Evolutionary conservation across 2,797 vertebrate genomes (phyloP), one percentile per base, ranked within the genome.

Genomic region (Champsocephalus esox): DNA sequence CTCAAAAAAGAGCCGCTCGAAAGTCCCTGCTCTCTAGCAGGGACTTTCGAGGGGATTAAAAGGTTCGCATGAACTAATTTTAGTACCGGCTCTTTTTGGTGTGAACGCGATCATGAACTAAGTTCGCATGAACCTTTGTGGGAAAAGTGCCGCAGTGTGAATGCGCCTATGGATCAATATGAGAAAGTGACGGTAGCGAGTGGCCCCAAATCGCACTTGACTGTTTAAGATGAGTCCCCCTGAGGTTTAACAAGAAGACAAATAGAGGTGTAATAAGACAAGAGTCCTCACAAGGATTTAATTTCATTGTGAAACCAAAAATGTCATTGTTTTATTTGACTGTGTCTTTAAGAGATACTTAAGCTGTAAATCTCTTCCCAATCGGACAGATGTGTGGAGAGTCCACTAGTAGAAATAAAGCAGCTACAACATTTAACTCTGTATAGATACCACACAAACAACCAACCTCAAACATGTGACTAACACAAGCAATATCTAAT

Each of bases 401-500:
- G 21, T 66, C 34, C 50, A 56, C 13, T 4, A 45, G 7, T 28
- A 49, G 55, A 43, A 66, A 12, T 17, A 3, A 44, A 16, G 17
- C 9, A 7, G 5, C 5, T 28, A 17, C 32, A 32, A 38, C 41
- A 19, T 62, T 61, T 64, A 3, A 48, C 3, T 63, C 34, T 55
- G 17, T 52, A 57, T 66, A 70, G 12, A 56, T 12, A 24, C 4
- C 17, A 54, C 49, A 17, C 51, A 69, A 61, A 67, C 16, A 82
- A 48, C 49, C 50, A 59, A 65, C 43, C 8, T 73, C 11, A 24
- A 72, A 50, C 81, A 81, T 41, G 75, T 65, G 85, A 77, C 79
- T 80, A 54, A 60, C 55, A 63, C 63, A 66, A 77, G 68, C 65
- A 65, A 67, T 82, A 78, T 89, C 72, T 85, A 83, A 89, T 88